Base-by-base conservation (phyloP, 2,888 invertebrate genomes). In the Fragum sueziense region DNA sequence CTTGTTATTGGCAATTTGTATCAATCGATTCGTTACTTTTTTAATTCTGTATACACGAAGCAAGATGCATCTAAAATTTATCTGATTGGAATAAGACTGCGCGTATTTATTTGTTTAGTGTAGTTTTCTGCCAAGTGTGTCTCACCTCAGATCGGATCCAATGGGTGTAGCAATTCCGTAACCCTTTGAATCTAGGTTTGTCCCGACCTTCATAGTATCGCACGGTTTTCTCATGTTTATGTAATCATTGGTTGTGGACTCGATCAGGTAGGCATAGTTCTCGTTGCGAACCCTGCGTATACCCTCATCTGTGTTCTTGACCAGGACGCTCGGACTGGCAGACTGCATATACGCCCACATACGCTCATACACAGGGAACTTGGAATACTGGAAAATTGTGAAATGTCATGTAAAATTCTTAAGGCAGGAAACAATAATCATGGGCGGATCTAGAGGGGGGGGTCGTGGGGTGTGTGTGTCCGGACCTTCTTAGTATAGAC, bases 311-410 rank as follows among this genome's bases (percentile, higher is more conserved):
- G 97, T 97, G 0, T 95, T 95, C 79, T 95, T 94, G 17, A 97
- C 97, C 91, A 97, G 97, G 6, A 97, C 97, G 67, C 84, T 86
- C 6, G 89, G 88, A 20, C 79, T 85, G 7, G 97, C 96, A 91
- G 96, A 96, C 25, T 89, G 90, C 98, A 98, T 98, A 92, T 97
- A 97, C 89, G 97, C 96, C 97, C 97, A 98, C 98, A 98, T 98
- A 93, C 97, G 96, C 91, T 96, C 96, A 94, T 97, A 97, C 20
- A 97, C 95, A 62, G 96, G 96, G 88, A 97, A 97, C 93, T 97
- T 97, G 6, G 97, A 97, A 92, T 96, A 95, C 97, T 97, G 94
- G 93, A 82, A 29, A n/a, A n/a, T n/a, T n/a, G n/a, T n/a, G n/a
- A n/a, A n/a, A n/a, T n/a, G n/a, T n/a, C n/a, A n/a, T n/a, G n/a